phyloP scores from a whole-genome alignment of 2,113 vertebrate genomes.

The Mellivora capensis region DNA sequence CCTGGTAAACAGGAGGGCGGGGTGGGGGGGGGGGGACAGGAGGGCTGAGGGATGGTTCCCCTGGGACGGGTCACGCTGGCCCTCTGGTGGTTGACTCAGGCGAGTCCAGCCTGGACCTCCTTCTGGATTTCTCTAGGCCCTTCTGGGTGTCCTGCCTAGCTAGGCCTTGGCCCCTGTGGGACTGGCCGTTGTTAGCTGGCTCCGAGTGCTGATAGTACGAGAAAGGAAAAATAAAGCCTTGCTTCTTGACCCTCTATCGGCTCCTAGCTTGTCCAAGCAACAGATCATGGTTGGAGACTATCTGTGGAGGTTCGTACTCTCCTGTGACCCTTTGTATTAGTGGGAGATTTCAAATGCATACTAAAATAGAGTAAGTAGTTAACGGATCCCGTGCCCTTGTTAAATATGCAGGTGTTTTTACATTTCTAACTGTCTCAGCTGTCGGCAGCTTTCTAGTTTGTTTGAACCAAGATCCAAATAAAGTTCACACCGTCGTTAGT shows the following conservation, averaged over 20 bases:
- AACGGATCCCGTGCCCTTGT: rapidly evolving
- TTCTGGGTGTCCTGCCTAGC: neutral
- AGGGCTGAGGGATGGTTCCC: neutral
- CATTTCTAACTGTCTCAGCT: neutral
- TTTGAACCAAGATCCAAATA: neutral
- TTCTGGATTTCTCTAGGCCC: rapidly evolving
- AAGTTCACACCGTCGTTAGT: rapidly evolving
- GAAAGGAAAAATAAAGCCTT: neutral
- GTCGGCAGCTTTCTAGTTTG: neutral
- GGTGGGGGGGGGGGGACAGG: rapidly evolving
- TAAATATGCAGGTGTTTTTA: neutral
- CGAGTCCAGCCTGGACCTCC: rapidly evolving
- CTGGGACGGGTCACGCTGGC: rapidly evolving
- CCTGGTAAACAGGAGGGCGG: too few species aligned
- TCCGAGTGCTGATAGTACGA: neutral
- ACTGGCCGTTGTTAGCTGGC: neutral
- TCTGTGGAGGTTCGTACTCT: too few species aligned
- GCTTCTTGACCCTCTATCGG: rapidly evolving
- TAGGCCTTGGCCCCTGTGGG: neutral
- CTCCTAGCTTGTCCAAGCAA: neutral
- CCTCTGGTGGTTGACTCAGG: rapidly evolving
- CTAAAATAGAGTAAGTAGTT: too few species aligned
- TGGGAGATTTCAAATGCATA: neutral
- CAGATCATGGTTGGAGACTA: neutral
- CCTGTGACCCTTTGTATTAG: neutral